Percentiles rank a stretch among this genome's conserved stretches.
Conservation (phyloP, 2,113 vertebrate genomes). For the Erythrocercus mccallii region DNA sequence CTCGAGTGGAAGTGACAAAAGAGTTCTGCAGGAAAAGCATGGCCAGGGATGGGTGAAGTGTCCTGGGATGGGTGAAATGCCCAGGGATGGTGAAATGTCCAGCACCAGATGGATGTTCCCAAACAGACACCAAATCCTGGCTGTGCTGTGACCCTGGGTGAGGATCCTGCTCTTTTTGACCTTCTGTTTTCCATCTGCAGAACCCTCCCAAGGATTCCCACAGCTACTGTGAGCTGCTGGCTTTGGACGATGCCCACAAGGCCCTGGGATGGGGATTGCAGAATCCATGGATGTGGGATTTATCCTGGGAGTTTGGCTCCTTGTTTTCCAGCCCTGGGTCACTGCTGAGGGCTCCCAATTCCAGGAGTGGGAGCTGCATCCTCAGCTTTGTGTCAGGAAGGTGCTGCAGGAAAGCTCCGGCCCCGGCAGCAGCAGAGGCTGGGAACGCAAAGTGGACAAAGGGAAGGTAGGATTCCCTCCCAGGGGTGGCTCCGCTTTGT, state of each 20-base stretch:
- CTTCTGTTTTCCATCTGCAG: neutral
- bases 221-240: rapidly evolving
- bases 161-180: neutral
- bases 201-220: neutral
- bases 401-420: neutral
- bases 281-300: rapidly evolving
- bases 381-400: neutral
- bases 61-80: neutral
- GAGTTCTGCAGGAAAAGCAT: neutral
- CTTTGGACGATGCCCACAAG: rapidly evolving
- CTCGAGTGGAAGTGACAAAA: rapidly evolving
- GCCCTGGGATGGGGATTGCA: rapidly evolving
- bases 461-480: conserved; percentile 23
- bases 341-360: rapidly evolving
- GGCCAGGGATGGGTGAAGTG: neutral
- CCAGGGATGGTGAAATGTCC: too few species aligned
- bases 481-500: neutral
- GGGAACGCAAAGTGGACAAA: neutral
- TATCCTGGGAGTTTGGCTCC: neutral
- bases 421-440: neutral
- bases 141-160: neutral
- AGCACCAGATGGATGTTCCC: neutral
- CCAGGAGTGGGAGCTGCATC: neutral
- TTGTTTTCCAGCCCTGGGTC: neutral
- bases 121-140: neutral